Percentiles rank a stretch among this genome's conserved stretches.
These are phyloP conservation scores for Dicyrtoma fusca DNA, from an alignment of 2,888 invertebrate species.

Conservation along the genomic window DNA sequence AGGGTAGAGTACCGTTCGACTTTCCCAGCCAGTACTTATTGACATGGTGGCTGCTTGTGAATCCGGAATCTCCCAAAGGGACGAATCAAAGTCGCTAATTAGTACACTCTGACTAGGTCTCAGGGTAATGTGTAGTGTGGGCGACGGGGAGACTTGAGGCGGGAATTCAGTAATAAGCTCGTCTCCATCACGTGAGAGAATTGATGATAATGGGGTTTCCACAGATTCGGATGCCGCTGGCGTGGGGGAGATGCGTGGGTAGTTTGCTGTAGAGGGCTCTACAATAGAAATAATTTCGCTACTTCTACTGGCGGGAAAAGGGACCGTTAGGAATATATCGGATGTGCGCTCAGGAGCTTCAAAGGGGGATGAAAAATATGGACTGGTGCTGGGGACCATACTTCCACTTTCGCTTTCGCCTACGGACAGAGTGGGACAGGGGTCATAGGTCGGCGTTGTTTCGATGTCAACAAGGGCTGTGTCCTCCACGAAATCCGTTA, in stretches of 20 bases:
- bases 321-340: no score
- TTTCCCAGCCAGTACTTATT: no score
- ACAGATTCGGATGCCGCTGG: no score
- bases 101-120: neutral
- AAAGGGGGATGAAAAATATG: no score
- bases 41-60: neutral
- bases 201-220: neutral
- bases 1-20: neutral
- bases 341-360: no score
- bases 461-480: constrained; percentile 12
- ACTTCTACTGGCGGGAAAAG: no score
- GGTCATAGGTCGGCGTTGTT: constrained; percentile 28
- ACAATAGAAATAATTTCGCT: no score
- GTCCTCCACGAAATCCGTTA: constrained; percentile 30
- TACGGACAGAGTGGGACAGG: constrained; percentile 22
- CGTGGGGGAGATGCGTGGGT: neutral
- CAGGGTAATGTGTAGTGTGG: neutral
- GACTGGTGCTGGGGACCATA: neutral
- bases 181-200: constrained; percentile 6
- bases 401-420: neutral
- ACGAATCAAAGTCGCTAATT: neutral
- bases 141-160: neutral
- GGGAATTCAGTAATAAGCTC: constrained; percentile 36
- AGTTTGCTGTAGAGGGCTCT: neutral
- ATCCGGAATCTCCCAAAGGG: constrained; percentile 25